Evolutionary conservation across 2,888 invertebrate genomes (phyloP), one percentile per base, ranked within the genome.

Genomic region (Zonitis immaculata): DNA sequence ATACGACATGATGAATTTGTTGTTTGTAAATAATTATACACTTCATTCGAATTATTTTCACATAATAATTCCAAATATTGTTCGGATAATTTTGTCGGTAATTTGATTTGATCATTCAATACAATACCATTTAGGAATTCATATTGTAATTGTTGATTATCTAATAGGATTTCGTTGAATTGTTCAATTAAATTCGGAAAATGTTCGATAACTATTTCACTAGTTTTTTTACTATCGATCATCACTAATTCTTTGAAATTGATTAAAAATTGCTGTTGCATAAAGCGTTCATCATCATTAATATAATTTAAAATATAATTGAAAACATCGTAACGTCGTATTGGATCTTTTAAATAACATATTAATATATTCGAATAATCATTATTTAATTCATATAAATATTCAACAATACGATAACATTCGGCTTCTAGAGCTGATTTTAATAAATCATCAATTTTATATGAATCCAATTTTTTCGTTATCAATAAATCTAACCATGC

Each of bases 381-480:
- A 32, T 66, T 62, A 54, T 81, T 72, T 59, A 78, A 78, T 71
- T 86, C 85, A 66, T 88, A 82, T 44, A 90, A 72, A 68, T 82
- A 78, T 69, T 89, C 88, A 64, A 86, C 85, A 0, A 89, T 87
- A 56, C 82, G 80, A 67, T 82, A 87, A 71, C 88, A 89, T 64
- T 81, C 80, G 0, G 88, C 85, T 35, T 80, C 78, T 57, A 83
- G 77, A 0, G 88, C 87, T 64, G 84, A 75, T 35, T 76, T 66
- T 14, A 89, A 70, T 51, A 88, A 78, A 58, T 82, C 77, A 27
- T 81, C 79, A 53, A 78, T 77, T 52, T 82, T 78, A 54, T 85
- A 79, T 66, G 83, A 79, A 22, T 76, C 73, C 20, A 88, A 74
- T 44, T 83, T 80, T 60, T 84, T 79, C 53, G 82, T 79, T n/a